These are phyloP conservation scores for Homarus gammarus DNA, from an alignment of 2,888 invertebrate genomes.

Conservation along the genomic window DNA sequence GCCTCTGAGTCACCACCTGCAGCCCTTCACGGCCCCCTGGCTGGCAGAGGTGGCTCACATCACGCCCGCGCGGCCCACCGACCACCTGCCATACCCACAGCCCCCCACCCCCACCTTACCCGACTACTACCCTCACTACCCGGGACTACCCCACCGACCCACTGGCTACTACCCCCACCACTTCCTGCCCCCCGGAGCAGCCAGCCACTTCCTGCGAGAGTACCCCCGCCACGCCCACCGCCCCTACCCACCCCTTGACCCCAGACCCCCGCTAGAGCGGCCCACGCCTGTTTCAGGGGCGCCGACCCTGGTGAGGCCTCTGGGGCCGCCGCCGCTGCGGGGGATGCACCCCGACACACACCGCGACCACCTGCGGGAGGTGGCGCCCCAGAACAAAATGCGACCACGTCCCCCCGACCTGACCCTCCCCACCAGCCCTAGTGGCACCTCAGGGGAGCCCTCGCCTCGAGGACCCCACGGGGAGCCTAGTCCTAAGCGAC, in stretches of 20 bases:
- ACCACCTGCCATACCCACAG: slow-evolving; percentile 62
- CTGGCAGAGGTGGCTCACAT: slow-evolving; percentile 75
- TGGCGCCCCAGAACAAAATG: slow-evolving; percentile 35
- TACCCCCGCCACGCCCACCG: slow-evolving; percentile 63
- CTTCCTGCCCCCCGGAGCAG: slow-evolving; percentile 60
- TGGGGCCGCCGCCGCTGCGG: slow-evolving; percentile 55
- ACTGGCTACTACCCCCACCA: slow-evolving; percentile 64
- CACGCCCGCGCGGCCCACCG: slow-evolving; percentile 64
- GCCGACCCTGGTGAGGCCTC: slow-evolving; percentile 54
- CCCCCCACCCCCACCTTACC: slow-evolving; percentile 59
- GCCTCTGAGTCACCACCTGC: slow-evolving; percentile 56
- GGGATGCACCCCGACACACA: slow-evolving; percentile 59
- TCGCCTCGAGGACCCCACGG: slow-evolving; percentile 64
- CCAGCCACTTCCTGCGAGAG: slow-evolving; percentile 68
- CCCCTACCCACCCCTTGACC: slow-evolving; percentile 59
- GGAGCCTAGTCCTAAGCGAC: slow-evolving; percentile 71
- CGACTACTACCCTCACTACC: slow-evolving; percentile 74
- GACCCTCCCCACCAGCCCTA: slow-evolving; percentile 40
- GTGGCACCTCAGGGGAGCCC: slow-evolving; percentile 44
- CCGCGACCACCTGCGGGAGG: slow-evolving; percentile 44
- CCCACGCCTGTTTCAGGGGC: slow-evolving; percentile 60
- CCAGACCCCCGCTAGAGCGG: slow-evolving; percentile 44
- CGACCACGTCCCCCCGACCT: slow-evolving; percentile 53
- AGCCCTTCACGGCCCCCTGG: slow-evolving; percentile 75
- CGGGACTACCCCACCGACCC: slow-evolving; percentile 63